phyloP scores from a whole-genome alignment of 2,888 invertebrate species.

The Oxyteleia sp. region DNA sequence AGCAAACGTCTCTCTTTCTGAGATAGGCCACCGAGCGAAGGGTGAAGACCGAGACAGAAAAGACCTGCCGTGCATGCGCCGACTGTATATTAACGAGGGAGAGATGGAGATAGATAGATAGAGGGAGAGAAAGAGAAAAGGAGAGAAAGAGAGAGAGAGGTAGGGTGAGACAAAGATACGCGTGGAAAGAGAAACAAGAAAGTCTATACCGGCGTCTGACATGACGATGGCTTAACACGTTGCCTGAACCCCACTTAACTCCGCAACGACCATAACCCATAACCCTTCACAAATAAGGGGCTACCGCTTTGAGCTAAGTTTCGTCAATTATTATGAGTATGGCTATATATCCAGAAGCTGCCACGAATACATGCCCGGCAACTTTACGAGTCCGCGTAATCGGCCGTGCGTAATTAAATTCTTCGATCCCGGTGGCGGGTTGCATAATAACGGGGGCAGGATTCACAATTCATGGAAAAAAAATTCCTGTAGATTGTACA shows the following conservation, averaged over 20 bases:
- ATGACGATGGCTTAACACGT: conserved; percentile 70
- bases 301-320: conserved; percentile 80
- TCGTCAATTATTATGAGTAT: conserved; percentile 81
- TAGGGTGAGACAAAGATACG: conserved; percentile 55
- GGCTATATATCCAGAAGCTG: conserved; percentile 72
- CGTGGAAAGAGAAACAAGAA: conserved; percentile 55
- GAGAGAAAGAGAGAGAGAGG: conserved; percentile 53
- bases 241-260: conserved; percentile 51
- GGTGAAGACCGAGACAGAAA: conserved; percentile 38
- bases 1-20: conserved; percentile 77
- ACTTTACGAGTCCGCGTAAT: conserved; percentile 53
- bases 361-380: conserved; percentile 46
- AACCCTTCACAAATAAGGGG: conserved; percentile 78
- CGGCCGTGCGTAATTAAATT: conserved; percentile 63
- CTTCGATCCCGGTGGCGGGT: conserved; percentile 35
- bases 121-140: conserved; percentile 61
- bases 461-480: too few species aligned
- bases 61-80: conserved; percentile 29
- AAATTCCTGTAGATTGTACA: too few species aligned
- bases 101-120: conserved; percentile 60
- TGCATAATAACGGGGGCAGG: not conserved
- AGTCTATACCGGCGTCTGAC: conserved; percentile 77
- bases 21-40: conserved; percentile 66
- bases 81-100: conserved; percentile 39
- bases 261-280: conserved; percentile 65